Evolutionary conservation across 2,888 invertebrate genomes (phyloP).

Genomic region (Odontothrips loti): DNA sequence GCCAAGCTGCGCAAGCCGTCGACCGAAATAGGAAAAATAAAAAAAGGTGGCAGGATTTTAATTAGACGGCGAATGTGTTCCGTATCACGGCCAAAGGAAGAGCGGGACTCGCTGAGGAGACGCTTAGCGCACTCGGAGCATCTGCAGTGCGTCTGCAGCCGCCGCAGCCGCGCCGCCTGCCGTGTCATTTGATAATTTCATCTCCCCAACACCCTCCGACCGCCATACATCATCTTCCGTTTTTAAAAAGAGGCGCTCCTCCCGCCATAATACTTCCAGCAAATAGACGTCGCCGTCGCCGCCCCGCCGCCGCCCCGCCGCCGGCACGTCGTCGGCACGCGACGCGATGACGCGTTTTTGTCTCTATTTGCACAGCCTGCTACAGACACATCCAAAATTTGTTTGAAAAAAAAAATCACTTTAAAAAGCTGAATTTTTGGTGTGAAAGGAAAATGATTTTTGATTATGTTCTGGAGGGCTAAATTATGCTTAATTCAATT

Average conservation of each 20-base stretch:
- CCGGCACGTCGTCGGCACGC: background rate
- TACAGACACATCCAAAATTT: background rate
- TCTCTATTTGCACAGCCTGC: slow-evolving; percentile 17
- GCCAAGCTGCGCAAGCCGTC: too few relatives aligned
- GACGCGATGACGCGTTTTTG: background rate
- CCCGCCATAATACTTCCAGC: slow-evolving; percentile 1
- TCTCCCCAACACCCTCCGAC: background rate
- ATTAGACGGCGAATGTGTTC: too few relatives aligned
- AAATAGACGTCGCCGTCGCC: background rate
- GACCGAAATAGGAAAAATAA: too few relatives aligned
- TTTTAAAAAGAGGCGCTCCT: background rate
- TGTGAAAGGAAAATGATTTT: background rate
- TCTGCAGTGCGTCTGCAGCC: too few relatives aligned
- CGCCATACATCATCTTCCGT: slow-evolving; percentile 11
- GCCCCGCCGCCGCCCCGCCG: background rate
- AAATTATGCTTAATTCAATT: too few relatives aligned
- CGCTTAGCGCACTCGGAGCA: too few relatives aligned
- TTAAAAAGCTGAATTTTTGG: too few relatives aligned
- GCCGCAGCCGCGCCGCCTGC: too few relatives aligned
- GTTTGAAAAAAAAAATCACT: background rate
- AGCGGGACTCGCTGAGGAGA: too few relatives aligned
- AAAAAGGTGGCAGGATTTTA: too few relatives aligned
- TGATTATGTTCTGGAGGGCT: background rate
- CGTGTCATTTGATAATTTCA: slow-evolving; percentile 1
- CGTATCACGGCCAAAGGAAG: too few relatives aligned